These are phyloP conservation scores for Myotis davidii DNA, from an alignment of 2,113 vertebrate genomes.

Conservation along the genomic window DNA sequence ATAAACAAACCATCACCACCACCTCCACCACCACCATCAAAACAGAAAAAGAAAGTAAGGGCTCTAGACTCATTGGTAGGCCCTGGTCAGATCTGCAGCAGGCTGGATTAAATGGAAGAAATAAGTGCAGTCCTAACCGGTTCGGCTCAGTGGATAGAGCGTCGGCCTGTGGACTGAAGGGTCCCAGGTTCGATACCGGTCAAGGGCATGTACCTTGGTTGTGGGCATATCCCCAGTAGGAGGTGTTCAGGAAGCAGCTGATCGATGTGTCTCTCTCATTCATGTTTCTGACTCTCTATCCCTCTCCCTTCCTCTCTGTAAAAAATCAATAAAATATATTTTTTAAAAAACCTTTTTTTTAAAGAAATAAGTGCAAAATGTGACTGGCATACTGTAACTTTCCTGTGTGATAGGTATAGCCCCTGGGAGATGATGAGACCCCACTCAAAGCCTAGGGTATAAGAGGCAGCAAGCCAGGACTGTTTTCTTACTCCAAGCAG, in stretches of 20 bases:
- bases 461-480: neutral
- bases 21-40: neutral
- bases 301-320: too few relatives aligned
- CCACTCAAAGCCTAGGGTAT: too few relatives aligned
- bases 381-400: neutral
- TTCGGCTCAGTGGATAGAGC: too few relatives aligned
- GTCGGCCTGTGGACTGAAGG: too few relatives aligned
- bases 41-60: neutral
- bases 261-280: too few relatives aligned
- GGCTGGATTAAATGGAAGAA: neutral
- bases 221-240: too few relatives aligned
- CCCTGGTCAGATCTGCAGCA: neutral
- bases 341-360: too few relatives aligned
- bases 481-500: neutral
- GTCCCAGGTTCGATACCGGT: too few relatives aligned
- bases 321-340: too few relatives aligned
- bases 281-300: too few relatives aligned
- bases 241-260: too few relatives aligned
- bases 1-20: neutral
- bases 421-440: neutral
- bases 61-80: neutral
- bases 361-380: neutral
- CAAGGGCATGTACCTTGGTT: too few relatives aligned
- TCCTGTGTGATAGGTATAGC: neutral
- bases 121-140: neutral